A percentile compares a stretch with the other conserved stretches of the same genome.
Conservation (phyloP, 2,113 vertebrate genomes). For the Callipepla squamata region DNA sequence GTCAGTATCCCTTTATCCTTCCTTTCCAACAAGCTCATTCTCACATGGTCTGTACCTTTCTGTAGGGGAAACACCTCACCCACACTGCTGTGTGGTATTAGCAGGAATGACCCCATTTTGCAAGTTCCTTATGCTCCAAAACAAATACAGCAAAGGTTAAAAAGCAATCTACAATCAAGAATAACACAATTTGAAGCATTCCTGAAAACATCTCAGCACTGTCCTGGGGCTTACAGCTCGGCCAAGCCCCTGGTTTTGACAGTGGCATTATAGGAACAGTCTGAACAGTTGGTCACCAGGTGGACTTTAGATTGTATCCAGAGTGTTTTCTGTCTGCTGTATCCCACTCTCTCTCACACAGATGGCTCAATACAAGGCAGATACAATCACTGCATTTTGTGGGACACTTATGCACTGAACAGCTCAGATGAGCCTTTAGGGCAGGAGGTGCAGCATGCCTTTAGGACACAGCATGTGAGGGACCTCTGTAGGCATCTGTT, state of each 20-base stretch:
- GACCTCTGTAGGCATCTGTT: neutral
- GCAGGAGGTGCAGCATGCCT: fast-evolving
- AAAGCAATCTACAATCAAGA: neutral
- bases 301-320: neutral
- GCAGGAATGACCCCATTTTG: too few relatives aligned
- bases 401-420: neutral
- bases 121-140: neutral
- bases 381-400: neutral
- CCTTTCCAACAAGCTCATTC: neutral
- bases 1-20: neutral
- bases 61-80: neutral
- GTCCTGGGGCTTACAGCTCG: neutral
- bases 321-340: neutral
- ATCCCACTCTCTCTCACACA: neutral
- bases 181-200: neutral
- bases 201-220: neutral
- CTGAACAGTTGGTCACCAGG: neutral
- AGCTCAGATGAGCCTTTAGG: fast-evolving
- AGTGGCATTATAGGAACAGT: neutral
- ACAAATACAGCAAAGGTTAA: neutral
- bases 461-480: neutral
- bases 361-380: neutral
- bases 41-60: neutral
- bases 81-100: neutral
- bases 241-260: neutral